These are phyloP conservation scores for Agriotes lineatus DNA, from an alignment of 2,888 invertebrate species.

Conservation along the genomic window DNA sequence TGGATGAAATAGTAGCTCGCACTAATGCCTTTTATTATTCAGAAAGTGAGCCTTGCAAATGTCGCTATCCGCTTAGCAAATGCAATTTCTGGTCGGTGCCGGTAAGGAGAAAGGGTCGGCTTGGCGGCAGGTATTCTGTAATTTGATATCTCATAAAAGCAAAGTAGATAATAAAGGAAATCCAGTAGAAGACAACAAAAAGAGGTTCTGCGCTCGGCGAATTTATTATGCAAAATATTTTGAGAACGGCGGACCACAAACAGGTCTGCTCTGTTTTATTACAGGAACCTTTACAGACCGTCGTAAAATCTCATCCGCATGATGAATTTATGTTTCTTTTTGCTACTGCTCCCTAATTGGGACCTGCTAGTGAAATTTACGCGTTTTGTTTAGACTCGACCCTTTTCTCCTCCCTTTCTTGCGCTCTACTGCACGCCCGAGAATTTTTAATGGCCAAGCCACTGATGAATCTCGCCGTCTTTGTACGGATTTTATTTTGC, in stretches of 20 bases:
- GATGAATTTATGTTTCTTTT: conserved; percentile 55
- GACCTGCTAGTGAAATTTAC: conserved; percentile 51
- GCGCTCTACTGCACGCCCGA: conserved; percentile 50
- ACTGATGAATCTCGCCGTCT: conserved; percentile 52
- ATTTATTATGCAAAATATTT: conserved; percentile 55
- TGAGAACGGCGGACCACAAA: conserved; percentile 50
- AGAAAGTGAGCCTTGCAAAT: conserved; percentile 1
- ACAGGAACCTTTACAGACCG: conserved; percentile 41
- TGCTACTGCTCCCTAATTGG: conserved; percentile 50
- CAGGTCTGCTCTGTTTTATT: conserved; percentile 49
- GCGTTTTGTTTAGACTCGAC: conserved; percentile 50
- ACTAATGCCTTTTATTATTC: neutral
- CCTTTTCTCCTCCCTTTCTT: conserved; percentile 47
- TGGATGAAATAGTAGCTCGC: no score
- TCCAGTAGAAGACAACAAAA: conserved; percentile 36
- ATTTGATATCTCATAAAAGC: conserved; percentile 38
- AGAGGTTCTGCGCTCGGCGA: conserved; percentile 39
- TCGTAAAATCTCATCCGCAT: conserved; percentile 54
- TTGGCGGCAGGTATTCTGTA: conserved; percentile 27
- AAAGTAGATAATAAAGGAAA: conserved; percentile 41
- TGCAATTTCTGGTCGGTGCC: conserved; percentile 20
- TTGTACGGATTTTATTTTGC: conserved; percentile 40
- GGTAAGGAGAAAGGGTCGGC: neutral
- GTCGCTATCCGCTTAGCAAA: conserved; percentile 1
- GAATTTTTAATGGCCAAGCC: conserved; percentile 52